Conservation (phyloP, 2,888 invertebrate genomes). For the Erannis defoliaria region DNA sequence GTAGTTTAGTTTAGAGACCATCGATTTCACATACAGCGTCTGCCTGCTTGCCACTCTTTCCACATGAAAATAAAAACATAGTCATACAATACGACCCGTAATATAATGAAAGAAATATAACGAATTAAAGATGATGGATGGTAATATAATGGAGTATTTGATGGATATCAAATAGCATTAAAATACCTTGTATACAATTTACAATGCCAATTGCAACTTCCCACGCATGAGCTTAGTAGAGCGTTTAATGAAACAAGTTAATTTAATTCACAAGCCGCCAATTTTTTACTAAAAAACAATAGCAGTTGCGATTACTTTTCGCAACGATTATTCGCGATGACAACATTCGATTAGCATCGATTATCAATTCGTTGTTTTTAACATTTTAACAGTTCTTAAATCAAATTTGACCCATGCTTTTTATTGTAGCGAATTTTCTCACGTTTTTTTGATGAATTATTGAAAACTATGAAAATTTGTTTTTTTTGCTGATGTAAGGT, state of each 20-base stretch:
- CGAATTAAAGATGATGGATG: too few species aligned
- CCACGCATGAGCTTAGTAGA: conserved; percentile 4
- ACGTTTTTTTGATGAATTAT: conserved; percentile 2
- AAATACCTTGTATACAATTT: not conserved
- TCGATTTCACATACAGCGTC: too few species aligned
- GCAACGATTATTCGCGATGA: conserved; percentile 23
- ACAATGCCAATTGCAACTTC: conserved; percentile 15
- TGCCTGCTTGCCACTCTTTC: too few species aligned
- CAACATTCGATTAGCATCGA: conserved; percentile 21
- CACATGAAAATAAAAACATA: too few species aligned
- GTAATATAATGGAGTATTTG: too few species aligned
- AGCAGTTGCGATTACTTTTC: conserved; percentile 13
- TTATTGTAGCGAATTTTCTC: conserved; percentile 9
- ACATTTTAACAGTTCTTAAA: conserved; percentile 1
- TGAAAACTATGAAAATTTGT: not conserved
- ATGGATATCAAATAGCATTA: too few species aligned
- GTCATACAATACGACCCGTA: too few species aligned
- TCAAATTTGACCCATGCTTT: conserved; percentile 8
- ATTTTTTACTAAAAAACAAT: conserved; percentile 16
- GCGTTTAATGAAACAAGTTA: conserved; percentile 13
- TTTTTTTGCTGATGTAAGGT: too few species aligned
- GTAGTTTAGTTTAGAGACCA: too few species aligned
- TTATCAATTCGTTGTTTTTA: conserved; percentile 11
- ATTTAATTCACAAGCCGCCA: conserved; percentile 12
- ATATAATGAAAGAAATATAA: too few species aligned